phyloP scores from a whole-genome alignment of 1,140 invertebrate genomes.

The Berghia stephanieae region DNA sequence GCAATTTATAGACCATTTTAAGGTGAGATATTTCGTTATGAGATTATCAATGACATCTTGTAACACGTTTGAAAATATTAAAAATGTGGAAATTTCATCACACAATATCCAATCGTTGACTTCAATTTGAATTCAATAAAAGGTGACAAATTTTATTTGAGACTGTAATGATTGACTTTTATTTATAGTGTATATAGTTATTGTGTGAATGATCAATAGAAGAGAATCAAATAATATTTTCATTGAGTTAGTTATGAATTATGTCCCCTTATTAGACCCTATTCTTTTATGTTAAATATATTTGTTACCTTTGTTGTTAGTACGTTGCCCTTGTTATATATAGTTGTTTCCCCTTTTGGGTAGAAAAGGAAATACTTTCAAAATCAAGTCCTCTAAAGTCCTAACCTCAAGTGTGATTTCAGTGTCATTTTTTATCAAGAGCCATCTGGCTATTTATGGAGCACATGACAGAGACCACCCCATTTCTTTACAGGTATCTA shows the following conservation, averaged over 20 bases:
- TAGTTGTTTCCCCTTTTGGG: too few relatives aligned
- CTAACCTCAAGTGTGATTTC: background rate
- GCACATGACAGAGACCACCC: background rate
- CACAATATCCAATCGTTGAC: background rate
- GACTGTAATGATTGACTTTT: background rate
- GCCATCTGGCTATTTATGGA: too few relatives aligned
- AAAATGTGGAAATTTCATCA: background rate
- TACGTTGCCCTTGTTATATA: background rate
- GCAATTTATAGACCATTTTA: conserved; percentile 61
- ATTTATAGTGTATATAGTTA: background rate
- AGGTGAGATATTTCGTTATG: conserved; percentile 58
- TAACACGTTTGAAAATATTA: too few relatives aligned
- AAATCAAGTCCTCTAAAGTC: background rate
- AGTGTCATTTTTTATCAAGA: too few relatives aligned
- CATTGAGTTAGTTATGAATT: too few relatives aligned
- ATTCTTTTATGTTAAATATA: too few relatives aligned
- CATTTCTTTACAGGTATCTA: background rate
- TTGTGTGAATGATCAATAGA: too few relatives aligned
- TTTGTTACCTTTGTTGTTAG: too few relatives aligned
- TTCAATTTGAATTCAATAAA: background rate
- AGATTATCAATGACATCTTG: too few relatives aligned
- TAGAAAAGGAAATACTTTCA: too few relatives aligned
- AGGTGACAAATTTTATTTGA: background rate
- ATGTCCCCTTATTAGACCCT: too few relatives aligned
- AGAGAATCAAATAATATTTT: too few relatives aligned